Percentiles rank a stretch among this genome's conserved stretches.
Conservation (phyloP, 2,113 vertebrate genomes). For the Casuarius casuarius region DNA sequence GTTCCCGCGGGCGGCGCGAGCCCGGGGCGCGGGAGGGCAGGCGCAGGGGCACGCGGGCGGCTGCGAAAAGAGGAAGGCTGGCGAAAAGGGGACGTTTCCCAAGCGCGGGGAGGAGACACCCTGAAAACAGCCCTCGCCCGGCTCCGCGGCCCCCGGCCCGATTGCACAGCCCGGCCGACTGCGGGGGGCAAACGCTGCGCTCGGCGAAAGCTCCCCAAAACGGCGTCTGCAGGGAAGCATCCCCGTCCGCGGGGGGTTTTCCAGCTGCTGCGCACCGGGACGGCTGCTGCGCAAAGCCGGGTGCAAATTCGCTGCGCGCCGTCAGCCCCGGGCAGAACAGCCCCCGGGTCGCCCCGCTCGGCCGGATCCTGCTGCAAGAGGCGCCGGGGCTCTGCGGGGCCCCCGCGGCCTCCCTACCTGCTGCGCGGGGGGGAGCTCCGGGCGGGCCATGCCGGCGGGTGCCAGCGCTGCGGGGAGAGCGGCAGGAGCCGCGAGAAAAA, state of each 20-base stretch:
- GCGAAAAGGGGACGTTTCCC: constrained; percentile 2
- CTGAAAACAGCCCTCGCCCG: too few relatives aligned
- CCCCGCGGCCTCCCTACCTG: neutral
- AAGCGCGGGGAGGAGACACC: neutral
- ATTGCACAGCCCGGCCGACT: too few relatives aligned
- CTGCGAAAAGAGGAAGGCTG: constrained; percentile 53
- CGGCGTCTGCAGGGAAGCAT: neutral
- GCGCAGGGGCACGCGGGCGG: neutral
- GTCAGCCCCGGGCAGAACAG: too few relatives aligned
- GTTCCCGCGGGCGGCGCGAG: neutral
- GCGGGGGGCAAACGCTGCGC: rapidly evolving
- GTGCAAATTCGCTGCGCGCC: too few relatives aligned
- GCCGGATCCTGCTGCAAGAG: too few relatives aligned
- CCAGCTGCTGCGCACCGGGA: neutral
- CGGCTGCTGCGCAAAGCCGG: too few relatives aligned
- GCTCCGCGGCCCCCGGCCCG: too few relatives aligned
- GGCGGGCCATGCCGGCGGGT: neutral
- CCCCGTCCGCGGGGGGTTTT: neutral
- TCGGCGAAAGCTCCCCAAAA: neutral
- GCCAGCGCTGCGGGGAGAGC: neutral
- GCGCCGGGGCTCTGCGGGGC: too few relatives aligned
- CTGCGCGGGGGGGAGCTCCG: neutral
- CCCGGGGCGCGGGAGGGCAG: neutral
- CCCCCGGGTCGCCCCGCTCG: too few relatives aligned
- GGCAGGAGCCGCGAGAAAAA: neutral